Evolutionary conservation across 2,888 invertebrate genomes (phyloP), one percentile per base, ranked within the genome.

Genomic region (Ophion obscuratus): DNA sequence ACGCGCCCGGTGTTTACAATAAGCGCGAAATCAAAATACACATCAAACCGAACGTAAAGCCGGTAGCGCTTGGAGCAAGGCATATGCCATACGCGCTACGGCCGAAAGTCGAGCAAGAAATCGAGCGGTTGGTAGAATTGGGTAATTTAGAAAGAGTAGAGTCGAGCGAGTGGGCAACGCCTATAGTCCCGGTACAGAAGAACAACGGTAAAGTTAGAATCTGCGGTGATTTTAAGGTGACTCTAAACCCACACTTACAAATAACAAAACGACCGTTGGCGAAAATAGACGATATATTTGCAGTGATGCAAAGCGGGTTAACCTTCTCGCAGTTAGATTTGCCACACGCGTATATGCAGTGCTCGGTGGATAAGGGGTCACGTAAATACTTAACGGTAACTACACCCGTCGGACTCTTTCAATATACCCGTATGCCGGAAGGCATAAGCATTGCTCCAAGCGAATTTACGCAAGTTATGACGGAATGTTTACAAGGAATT

Each of bases 121-220:
- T 88, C 2, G 57, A 79, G 47, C 74, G 85, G 74, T 53, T 83
- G 78, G 75, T 85, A 84, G 47, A 88, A 86, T 64, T 83, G 70
- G 81, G 88, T 74, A 89, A 89, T 86, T 27, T 88, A 86, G 76
- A 87, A 84, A 78, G 84, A n/a, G 85, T 89, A 61, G 80, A 92
- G 40, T 59, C 68, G 10, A 91, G 91, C 27, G 90, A 91, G 79
- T 92, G 92, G 91, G 92, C 90, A 7, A 91, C 92, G 2, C 92
- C 92, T 0, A 90, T 92, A 10, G 92, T 92, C 0, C 89, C 90
- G 1, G 89, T 57, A 57, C 17, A 14, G 11, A 11, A 57, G 17
- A 57, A 2, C 57, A 14, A 57, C 57, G 57, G 57, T 53, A 4
- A 31, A 31, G 31, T 90, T 31, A 31, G 31, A 31, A 31, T 31